These are phyloP conservation scores for Phrixothrix hirtus DNA, from an alignment of 2,888 invertebrate species.

Conservation along the genomic window DNA sequence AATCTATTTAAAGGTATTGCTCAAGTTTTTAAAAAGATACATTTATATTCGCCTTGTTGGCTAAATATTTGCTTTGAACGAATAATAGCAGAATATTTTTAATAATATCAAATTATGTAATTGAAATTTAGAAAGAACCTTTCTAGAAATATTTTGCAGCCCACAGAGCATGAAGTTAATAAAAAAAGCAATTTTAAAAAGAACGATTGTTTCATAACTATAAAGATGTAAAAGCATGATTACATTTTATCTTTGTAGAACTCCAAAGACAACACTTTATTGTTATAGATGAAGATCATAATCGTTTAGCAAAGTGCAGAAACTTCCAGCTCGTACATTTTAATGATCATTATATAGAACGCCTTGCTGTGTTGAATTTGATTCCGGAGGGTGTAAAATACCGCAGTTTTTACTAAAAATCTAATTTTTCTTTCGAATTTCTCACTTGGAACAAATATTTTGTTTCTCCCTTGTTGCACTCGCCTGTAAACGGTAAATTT, in stretches of 20 bases:
- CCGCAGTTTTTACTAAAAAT: constrained; percentile 11
- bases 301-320: constrained; percentile 10
- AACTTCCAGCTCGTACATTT: constrained; percentile 7
- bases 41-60: no score
- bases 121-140: no score
- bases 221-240: constrained; percentile 5
- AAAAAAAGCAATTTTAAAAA: not conserved
- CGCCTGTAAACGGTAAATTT: constrained; percentile 6
- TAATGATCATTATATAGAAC: constrained; percentile 14
- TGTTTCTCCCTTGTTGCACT: constrained; percentile 13
- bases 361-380: constrained; percentile 3
- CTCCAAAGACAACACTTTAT: constrained; percentile 2
- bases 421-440: constrained; percentile 10
- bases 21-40: constrained; percentile 27
- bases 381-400: constrained; percentile 11
- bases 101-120: no score
- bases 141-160: not conserved
- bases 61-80: no score
- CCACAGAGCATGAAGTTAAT: not conserved
- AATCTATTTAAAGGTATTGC: constrained; percentile 28
- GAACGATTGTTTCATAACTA: not conserved
- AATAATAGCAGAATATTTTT: no score
- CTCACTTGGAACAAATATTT: constrained; percentile 9
- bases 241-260: constrained; percentile 1
- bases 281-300: constrained; percentile 7